Evolutionary conservation across 1,140 invertebrate species (phyloP).

Genomic region (Oryzaephilus surinamensis): DNA sequence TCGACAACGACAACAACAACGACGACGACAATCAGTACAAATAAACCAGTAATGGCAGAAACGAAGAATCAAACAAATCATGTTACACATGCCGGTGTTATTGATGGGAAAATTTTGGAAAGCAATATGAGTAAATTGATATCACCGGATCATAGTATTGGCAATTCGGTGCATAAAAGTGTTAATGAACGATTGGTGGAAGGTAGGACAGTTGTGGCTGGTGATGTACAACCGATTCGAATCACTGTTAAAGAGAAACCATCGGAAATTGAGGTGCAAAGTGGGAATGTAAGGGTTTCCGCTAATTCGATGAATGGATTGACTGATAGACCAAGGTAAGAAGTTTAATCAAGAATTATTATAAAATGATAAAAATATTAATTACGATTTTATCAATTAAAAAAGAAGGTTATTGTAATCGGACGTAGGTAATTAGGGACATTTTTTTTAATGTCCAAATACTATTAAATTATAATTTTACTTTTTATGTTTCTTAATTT

Average conservation of each 20-base stretch:
- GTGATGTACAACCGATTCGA: slow-evolving; percentile 32
- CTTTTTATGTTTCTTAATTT: too few relatives aligned
- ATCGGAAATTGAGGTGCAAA: slow-evolving; percentile 31
- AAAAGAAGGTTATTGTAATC: too few relatives aligned
- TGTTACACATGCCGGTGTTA: slow-evolving; percentile 13
- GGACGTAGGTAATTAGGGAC: too few relatives aligned
- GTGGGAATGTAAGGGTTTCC: slow-evolving; percentile 33
- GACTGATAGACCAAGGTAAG: slow-evolving; percentile 30
- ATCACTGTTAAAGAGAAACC: slow-evolving; percentile 34
- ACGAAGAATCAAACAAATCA: too few relatives aligned
- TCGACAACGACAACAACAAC: slow-evolving; percentile 3
- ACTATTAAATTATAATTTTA: too few relatives aligned
- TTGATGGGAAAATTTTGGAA: slow-evolving; percentile 18
- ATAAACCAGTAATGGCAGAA: too few relatives aligned
- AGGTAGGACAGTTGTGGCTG: slow-evolving; percentile 25
- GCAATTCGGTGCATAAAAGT: slow-evolving; percentile 17
- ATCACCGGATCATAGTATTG: slow-evolving; percentile 18
- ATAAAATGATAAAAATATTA: too few relatives aligned
- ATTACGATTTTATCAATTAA: too few relatives aligned
- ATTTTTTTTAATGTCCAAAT: too few relatives aligned
- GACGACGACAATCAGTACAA: slow-evolving; percentile 12
- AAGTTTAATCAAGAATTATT: too few relatives aligned
- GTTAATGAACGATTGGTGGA: slow-evolving; percentile 22
- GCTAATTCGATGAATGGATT: slow-evolving; percentile 31
- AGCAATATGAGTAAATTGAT: slow-evolving; percentile 23